These are phyloP conservation scores for Xiphophorus maculatus DNA, from an alignment of 2,113 vertebrate species.

Conservation along the genomic window DNA sequence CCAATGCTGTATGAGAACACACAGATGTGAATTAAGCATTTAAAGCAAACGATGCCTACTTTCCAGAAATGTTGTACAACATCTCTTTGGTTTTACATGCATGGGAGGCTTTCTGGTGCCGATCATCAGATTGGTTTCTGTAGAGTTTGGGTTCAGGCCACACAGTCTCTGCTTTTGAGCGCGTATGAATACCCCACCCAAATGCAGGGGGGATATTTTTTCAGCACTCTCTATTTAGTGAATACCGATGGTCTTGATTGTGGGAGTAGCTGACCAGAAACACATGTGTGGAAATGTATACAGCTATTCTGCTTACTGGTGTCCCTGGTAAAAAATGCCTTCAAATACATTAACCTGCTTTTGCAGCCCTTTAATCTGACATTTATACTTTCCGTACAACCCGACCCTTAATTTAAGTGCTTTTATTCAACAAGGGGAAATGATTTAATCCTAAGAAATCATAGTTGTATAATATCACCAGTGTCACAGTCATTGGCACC, in stretches of 20 bases:
- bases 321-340: not conserved
- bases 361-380: not conserved
- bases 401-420: not conserved
- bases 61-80: conserved; percentile 36
- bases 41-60: conserved; percentile 57
- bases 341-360: not conserved
- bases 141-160: conserved; percentile 38
- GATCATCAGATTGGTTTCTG: conserved; percentile 40
- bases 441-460: too few relatives aligned
- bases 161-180: conserved; percentile 19
- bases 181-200: conserved; percentile 59
- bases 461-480: too few relatives aligned
- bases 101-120: conserved; percentile 31
- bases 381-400: not conserved
- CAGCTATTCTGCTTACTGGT: not conserved
- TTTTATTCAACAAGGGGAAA: not conserved
- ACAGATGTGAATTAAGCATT: conserved; percentile 51
- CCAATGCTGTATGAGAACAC: conserved; percentile 20
- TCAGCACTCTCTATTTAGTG: conserved; percentile 55
- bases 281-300: conserved; percentile 50
- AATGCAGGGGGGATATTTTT: conserved; percentile 66
- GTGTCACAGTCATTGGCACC: too few relatives aligned
- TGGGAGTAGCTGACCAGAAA: conserved; percentile 60
- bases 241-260: conserved; percentile 64
- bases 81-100: conserved; percentile 61